Evolutionary conservation across 2,113 vertebrate genomes (phyloP).

Genomic region (Petromus typicus): DNA sequence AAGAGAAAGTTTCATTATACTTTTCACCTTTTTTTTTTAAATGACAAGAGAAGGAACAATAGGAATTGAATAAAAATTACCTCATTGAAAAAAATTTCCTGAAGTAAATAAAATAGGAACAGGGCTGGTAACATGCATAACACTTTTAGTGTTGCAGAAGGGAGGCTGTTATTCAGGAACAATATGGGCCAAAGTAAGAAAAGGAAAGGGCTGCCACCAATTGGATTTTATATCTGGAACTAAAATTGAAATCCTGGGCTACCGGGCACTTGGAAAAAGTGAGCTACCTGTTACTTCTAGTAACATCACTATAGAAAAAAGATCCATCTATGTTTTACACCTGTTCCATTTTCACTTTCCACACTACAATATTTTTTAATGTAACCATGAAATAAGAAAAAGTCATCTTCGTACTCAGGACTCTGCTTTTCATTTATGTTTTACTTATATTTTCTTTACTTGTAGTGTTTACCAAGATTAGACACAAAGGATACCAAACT

Average conservation of each 20-base stretch:
- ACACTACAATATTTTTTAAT: neutral
- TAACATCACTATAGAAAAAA: neutral
- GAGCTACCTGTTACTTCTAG: neutral
- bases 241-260: neutral
- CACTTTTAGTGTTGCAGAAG: neutral
- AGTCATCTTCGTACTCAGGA: neutral
- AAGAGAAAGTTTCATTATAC: neutral
- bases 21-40: neutral
- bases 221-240: neutral
- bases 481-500: neutral
- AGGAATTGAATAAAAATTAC: neutral
- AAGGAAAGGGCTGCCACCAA: neutral
- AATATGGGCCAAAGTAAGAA: neutral
- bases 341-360: neutral
- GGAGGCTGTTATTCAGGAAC: neutral
- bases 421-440: neutral
- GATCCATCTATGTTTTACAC: neutral
- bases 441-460: neutral
- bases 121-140: neutral
- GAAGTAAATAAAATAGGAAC: neutral
- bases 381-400: neutral
- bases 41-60: neutral
- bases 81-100: neutral
- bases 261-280: neutral
- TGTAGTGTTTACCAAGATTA: neutral